Evolutionary conservation across 2,888 invertebrate species (phyloP), one percentile per base, ranked within the genome.

Genomic region (Coelopa pilipes): DNA sequence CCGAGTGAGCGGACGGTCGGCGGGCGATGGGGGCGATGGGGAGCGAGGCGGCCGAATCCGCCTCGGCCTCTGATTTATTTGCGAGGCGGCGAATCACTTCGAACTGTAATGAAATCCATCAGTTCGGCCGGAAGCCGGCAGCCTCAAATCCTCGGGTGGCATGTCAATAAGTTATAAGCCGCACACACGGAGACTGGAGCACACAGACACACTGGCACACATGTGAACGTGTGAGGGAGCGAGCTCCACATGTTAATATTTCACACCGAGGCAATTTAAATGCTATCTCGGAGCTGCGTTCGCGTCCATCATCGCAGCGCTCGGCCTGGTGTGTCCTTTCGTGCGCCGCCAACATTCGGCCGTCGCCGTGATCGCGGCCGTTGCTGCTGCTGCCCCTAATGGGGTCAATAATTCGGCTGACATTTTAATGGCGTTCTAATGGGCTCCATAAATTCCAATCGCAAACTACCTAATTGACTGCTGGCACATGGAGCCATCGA

Each of bases 381-480:
- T 67, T 67, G 50, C 13, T 24, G 34, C 15, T 55, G 17, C 76
- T 78, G 74, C 68, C 70, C 74, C 74, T 76, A 73, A 77, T 75
- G 71, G 70, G 77, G 74, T 79, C 76, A 77, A 77, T 76, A 76
- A 77, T 75, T 76, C 76, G 75, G 74, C 74, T 74, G 77, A 72
- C 76, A 79, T 77, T 77, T 76, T 75, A 79, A 78, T 79, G 77
- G 74, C 69, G 77, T 77, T 75, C 76, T 72, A 77, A 78, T 76
- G 74, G 60, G 46, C 47, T 45, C 50, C 67, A 60, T 53, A 53
- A 53, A 53, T 60, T 60, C 46, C 9, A 24, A 63, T 63, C 45
- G 15, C n/a, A 45, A 63, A 45, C 11, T 13, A 3, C 53, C n/a
- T 53, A 53, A 53, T 53, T 53, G 53, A 53, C 53, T 53, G 3